Percentiles rank a stretch among this genome's conserved stretches.
These are phyloP conservation scores for Junco hyemalis DNA, from an alignment of 2,113 vertebrate genomes.

Conservation along the genomic window DNA sequence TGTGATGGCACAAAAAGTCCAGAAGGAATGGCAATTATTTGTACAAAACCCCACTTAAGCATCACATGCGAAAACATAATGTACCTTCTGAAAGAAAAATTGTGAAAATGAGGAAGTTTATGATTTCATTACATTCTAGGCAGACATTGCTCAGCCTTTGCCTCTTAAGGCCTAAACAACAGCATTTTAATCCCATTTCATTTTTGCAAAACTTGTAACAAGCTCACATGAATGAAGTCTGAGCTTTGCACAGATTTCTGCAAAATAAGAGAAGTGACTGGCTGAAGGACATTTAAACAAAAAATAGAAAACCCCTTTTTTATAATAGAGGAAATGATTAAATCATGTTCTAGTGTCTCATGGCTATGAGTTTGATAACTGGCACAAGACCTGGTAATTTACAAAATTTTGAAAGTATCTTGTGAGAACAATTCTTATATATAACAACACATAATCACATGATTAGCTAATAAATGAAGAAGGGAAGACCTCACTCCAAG, in stretches of 20 bases:
- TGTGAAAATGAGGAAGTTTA: background rate
- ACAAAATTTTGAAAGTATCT: background rate
- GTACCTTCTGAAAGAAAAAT: background rate
- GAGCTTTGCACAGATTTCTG: background rate
- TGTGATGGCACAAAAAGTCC: background rate
- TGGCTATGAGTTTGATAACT: background rate
- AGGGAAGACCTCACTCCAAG: background rate
- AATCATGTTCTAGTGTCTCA: background rate
- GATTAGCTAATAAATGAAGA: background rate
- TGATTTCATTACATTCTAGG: background rate
- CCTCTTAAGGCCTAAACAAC: background rate
- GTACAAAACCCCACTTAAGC: background rate
- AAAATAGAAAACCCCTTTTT: background rate
- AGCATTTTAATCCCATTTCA: background rate
- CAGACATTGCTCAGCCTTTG: background rate
- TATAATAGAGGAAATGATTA: background rate
- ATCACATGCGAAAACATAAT: background rate
- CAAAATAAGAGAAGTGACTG: background rate
- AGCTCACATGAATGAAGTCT: background rate
- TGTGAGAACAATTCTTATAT: background rate
- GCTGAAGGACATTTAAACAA: background rate
- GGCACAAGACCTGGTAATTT: background rate
- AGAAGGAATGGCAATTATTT: background rate
- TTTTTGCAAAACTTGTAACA: background rate
- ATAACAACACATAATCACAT: background rate